Evolutionary conservation across 1,140 invertebrate genomes (phyloP).

Genomic region (Scaptomyza montana): DNA sequence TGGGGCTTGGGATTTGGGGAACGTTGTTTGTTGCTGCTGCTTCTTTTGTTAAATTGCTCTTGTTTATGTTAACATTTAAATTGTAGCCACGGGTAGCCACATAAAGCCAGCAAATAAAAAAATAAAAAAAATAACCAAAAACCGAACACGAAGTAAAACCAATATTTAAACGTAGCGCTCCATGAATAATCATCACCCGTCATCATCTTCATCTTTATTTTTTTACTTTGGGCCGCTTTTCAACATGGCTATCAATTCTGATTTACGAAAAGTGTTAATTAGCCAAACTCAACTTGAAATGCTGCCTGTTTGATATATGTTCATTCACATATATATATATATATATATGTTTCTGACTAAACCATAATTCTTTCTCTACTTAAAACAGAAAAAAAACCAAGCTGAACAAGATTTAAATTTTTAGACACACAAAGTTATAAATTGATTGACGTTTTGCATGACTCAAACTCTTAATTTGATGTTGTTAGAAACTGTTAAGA

Average conservation of each 20-base stretch:
- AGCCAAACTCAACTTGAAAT: conserved; percentile 41
- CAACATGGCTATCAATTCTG: conserved; percentile 77
- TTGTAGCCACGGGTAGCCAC: conserved; percentile 78
- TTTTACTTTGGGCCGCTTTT: conserved; percentile 60
- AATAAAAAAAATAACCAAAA: too few relatives aligned
- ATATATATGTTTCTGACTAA: background rate
- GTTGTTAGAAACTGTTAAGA: background rate
- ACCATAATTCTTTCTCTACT: conserved; percentile 4
- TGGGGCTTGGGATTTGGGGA: conserved; percentile 49
- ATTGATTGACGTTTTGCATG: conserved; percentile 18
- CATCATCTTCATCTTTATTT: conserved; percentile 37
- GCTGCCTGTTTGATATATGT: conserved; percentile 17
- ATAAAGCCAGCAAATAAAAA: conserved; percentile 10
- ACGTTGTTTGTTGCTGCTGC: background rate
- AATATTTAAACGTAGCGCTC: conserved; percentile 79
- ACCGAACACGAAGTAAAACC: conserved; percentile 67
- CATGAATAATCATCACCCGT: conserved; percentile 76
- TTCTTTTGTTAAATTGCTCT: conserved; percentile 82
- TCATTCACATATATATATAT: background rate
- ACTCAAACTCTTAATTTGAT: background rate
- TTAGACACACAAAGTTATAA: background rate
- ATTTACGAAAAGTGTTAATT: conserved; percentile 82
- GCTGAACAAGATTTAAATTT: conserved; percentile 10
- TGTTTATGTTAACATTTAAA: conserved; percentile 84
- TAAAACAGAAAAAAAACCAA: background rate